phyloP scores from a whole-genome alignment of 2,113 vertebrate species.

The Menura novaehollandiae region DNA sequence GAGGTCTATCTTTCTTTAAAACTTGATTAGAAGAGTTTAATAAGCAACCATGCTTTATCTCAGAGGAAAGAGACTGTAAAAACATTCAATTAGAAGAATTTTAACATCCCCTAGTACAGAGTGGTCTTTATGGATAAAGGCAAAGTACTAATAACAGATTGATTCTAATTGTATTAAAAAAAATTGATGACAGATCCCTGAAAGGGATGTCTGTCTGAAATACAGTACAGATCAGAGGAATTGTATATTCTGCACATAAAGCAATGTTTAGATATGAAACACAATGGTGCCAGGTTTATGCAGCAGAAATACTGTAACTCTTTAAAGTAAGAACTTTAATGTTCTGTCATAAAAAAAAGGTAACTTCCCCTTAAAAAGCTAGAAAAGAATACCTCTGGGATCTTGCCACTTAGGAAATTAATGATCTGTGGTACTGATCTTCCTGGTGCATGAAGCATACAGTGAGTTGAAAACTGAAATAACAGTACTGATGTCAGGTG shows the following conservation, averaged over 20 bases:
- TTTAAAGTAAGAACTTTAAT: not conserved
- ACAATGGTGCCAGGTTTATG: not conserved
- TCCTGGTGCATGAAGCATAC: conserved; percentile 93
- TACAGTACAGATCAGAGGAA: not conserved
- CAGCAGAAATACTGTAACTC: not conserved
- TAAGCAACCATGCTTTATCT: not conserved
- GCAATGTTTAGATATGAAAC: not conserved
- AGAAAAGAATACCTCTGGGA: conserved; percentile 78
- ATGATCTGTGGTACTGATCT: conserved; percentile 95
- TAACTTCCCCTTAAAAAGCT: not conserved
- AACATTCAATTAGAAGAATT: not conserved
- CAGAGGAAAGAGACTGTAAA: not conserved
- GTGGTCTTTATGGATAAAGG: not conserved
- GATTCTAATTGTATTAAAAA: not conserved
- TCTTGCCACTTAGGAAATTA: conserved; percentile 78
- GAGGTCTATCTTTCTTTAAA: not conserved
- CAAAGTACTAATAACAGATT: not conserved
- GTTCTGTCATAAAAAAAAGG: not conserved
- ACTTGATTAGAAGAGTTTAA: not conserved
- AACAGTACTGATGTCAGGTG: conserved; percentile 90
- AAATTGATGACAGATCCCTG: not conserved
- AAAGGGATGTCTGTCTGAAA: not conserved
- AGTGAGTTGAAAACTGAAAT: conserved; percentile 87
- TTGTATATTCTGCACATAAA: not conserved
- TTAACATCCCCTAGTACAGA: not conserved